Evolutionary conservation across 2,888 invertebrate genomes (phyloP).

Genomic region (Amphipyra berbera): DNA sequence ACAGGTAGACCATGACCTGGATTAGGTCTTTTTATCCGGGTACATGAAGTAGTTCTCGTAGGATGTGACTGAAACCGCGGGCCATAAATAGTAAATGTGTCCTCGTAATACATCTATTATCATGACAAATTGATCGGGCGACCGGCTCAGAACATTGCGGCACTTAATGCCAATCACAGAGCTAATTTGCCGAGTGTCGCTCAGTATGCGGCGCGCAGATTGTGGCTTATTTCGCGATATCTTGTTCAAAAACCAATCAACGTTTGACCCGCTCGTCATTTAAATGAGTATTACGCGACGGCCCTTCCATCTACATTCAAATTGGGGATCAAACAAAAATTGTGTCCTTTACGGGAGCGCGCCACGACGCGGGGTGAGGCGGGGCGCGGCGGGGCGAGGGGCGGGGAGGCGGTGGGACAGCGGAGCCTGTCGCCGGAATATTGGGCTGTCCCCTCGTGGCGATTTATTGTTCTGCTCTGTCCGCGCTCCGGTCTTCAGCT

Average conservation of each 20-base stretch:
- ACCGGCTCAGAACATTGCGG: background rate
- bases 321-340: constrained; percentile 78
- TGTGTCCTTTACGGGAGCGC: constrained; percentile 49
- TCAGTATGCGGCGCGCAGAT: constrained; percentile 24
- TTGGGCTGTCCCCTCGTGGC: constrained; percentile 49
- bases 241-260: constrained; percentile 59
- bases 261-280: constrained; percentile 62
- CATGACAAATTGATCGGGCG: constrained; percentile 1
- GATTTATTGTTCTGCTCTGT: constrained; percentile 59
- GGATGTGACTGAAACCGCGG: too few species aligned
- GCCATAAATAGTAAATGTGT: background rate
- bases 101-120: background rate
- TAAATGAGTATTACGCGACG: constrained; percentile 70
- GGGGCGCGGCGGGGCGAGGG: background rate
- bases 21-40: too few species aligned
- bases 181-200: constrained; percentile 17
- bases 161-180: constrained; percentile 18
- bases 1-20: too few species aligned
- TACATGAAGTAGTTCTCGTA: too few species aligned
- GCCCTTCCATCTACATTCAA: constrained; percentile 72
- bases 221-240: constrained; percentile 39
- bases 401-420: constrained; percentile 16
- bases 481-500: constrained; percentile 29
- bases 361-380: background rate
- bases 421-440: constrained; percentile 28